Evolutionary conservation across 2,797 vertebrate genomes (phyloP), one percentile per base, ranked within the genome.

Genomic region (Alcedo quadribrachys): DNA sequence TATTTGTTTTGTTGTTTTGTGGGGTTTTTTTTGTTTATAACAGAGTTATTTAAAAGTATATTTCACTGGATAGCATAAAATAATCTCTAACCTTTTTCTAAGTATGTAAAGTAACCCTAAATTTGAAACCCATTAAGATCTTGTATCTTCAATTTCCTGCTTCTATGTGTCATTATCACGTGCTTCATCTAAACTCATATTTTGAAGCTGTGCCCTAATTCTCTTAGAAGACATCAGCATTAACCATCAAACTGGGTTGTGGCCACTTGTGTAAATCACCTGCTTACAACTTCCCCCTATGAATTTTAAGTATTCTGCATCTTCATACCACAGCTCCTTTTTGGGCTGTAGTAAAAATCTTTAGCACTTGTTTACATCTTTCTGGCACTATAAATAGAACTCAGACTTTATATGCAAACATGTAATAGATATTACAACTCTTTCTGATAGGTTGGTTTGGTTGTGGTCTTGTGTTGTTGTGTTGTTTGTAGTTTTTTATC

Each of bases 281-380:
- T 35, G 7, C 5, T 48, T 74, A 7, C 32, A 67, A 35, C 4
- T 2, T 58, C 10, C 8, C 1, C 1, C 2, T 17, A 2, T 3
- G 12, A 55, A 53, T 48, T 70, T 40, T 25, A 60, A 74, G 9
- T 13, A 32, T 35, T 46, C 10, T 75, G 13, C 37, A 40, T 16
- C 33, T 63, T 35, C 43, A 15, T 22, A 33, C 2, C 37, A 54
- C 11, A 16, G 25, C 5, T 73, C 5, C 3, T 15, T 61, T 46
- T 58, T 4, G 30, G 33, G 3, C 2, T 86, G 7, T 45, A 73
- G 66, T 65, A 28, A 82, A 6, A 62, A 21, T 40, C 10, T 32
- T 48, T 48, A 61, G 9, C 27, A 70, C 1, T 24, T 80, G 4
- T 0, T 61, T 22, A 28, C 5, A 4, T 37, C 6, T 35, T 67